A percentile compares a stretch with the other conserved stretches of the same genome.
Evolutionary conservation across 2,888 invertebrate genomes (phyloP).

Genomic region (Watsonalla binaria): DNA sequence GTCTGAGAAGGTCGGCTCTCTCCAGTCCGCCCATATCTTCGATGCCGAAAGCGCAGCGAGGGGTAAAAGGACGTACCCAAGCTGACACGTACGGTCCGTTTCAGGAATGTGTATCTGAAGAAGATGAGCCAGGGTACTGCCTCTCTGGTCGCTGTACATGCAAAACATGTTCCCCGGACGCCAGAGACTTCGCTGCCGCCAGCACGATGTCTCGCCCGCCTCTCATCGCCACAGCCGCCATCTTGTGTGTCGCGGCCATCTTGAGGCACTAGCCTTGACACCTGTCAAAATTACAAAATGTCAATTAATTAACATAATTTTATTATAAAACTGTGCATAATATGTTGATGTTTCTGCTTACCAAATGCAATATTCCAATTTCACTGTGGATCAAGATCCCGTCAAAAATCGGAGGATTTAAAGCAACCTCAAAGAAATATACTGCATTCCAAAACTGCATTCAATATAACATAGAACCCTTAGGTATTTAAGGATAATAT

Average conservation of each 20-base stretch:
- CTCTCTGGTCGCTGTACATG: slow-evolving; percentile 65
- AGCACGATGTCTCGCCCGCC: slow-evolving; percentile 34
- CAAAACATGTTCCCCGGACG: slow-evolving; percentile 64
- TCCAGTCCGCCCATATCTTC: no score
- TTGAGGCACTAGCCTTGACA: slow-evolving; percentile 39
- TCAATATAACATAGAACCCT: neutral
- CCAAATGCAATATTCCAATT: no score
- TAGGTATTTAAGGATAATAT: no score
- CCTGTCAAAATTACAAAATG: slow-evolving; percentile 11
- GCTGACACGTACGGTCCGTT: neutral
- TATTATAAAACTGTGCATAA: no score
- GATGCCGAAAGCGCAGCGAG: no score
- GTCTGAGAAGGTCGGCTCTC: no score
- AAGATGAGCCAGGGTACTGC: slow-evolving; percentile 68
- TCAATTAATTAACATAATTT: neutral
- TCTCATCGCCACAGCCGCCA: slow-evolving; percentile 33
- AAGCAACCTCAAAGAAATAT: no score
- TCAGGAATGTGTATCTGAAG: slow-evolving; percentile 72
- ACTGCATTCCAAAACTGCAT: no score
- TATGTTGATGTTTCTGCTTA: no score
- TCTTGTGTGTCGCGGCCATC: slow-evolving; percentile 40
- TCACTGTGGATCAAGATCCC: no score
- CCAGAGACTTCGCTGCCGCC: slow-evolving; percentile 57
- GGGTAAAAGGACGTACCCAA: no score
- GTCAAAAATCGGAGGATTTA: no score